Evolutionary conservation across 2,888 invertebrate species (phyloP).

Genomic region (Nipponacmea schrenckii): DNA sequence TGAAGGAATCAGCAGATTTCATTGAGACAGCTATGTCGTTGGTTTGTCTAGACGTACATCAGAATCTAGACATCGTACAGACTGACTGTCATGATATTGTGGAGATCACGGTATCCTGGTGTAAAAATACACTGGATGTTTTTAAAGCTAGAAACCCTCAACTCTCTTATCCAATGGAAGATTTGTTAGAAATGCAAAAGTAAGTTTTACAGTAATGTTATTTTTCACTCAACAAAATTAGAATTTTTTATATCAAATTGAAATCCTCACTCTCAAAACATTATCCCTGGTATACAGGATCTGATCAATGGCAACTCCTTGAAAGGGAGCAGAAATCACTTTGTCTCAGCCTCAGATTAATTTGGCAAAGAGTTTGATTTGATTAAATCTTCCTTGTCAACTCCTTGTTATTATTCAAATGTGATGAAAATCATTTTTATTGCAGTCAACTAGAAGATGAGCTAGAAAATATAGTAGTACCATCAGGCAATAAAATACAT

Average conservation of each 20-base stretch:
- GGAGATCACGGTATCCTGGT: constrained; percentile 63
- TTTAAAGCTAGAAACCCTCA: constrained; percentile 51
- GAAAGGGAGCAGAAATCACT: too few relatives aligned
- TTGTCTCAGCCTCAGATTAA: too few relatives aligned
- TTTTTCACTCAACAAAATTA: too few relatives aligned
- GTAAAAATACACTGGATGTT: constrained; percentile 59
- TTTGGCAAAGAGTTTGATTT: too few relatives aligned
- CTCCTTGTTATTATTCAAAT: too few relatives aligned
- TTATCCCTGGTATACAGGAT: too few relatives aligned
- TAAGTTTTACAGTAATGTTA: constrained; percentile 31
- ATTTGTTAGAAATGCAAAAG: constrained; percentile 60
- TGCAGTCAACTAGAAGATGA: constrained; percentile 56
- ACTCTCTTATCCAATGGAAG: constrained; percentile 60
- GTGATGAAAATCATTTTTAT: background rate
- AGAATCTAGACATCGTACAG: constrained; percentile 65
- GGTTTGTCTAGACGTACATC: constrained; percentile 64
- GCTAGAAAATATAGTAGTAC: constrained; percentile 57
- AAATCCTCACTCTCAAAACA: too few relatives aligned
- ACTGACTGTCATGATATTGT: constrained; percentile 63
- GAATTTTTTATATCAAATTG: too few relatives aligned
- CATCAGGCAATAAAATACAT: constrained; percentile 63
- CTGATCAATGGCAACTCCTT: too few relatives aligned
- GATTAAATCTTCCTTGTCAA: too few relatives aligned
- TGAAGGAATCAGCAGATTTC: constrained; percentile 66
- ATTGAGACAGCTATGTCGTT: constrained; percentile 65